These are phyloP conservation scores for Colletes collaris DNA, from an alignment of 2,888 invertebrate species.

Conservation along the genomic window DNA sequence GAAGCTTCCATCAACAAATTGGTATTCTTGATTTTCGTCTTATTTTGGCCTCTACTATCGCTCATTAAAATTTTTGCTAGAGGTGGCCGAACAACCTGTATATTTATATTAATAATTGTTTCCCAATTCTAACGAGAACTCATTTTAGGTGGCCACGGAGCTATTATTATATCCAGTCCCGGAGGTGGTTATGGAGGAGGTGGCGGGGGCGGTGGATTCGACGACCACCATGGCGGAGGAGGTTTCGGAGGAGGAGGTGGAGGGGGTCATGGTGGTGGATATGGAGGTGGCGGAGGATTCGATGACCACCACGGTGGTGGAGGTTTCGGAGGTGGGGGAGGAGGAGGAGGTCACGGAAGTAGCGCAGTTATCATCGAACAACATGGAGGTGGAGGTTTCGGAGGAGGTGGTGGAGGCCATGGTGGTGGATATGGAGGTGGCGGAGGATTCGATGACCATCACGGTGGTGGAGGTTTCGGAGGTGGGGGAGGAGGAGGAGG, in stretches of 20 bases:
- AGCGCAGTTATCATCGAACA: constrained; percentile 29
- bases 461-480: not conserved
- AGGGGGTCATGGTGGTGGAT: constrained; percentile 18
- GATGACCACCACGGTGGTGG: constrained; percentile 57
- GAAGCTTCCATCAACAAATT: too few relatives aligned
- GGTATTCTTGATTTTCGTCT: too few relatives aligned
- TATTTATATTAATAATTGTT: too few relatives aligned
- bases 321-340: constrained; percentile 40
- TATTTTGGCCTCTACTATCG: too few relatives aligned
- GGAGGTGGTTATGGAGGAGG: constrained; percentile 50
- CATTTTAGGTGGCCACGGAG: constrained; percentile 37
- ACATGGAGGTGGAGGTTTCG: constrained; percentile 39
- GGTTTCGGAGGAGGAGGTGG: constrained; percentile 23
- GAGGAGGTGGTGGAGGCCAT: constrained; percentile 32
- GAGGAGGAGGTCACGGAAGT: constrained; percentile 48
- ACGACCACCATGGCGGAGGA: not conserved
- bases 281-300: constrained; percentile 36
- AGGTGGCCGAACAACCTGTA: too few relatives aligned
- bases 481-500: constrained; percentile 26
- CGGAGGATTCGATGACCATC: not conserved
- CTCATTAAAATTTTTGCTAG: too few relatives aligned
- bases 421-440: not conserved
- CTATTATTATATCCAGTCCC: not conserved
- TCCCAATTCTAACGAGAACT: not conserved
- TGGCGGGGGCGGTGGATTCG: constrained; percentile 44